phyloP scores from a whole-genome alignment of 2,113 vertebrate species.

The Uria aalge region DNA sequence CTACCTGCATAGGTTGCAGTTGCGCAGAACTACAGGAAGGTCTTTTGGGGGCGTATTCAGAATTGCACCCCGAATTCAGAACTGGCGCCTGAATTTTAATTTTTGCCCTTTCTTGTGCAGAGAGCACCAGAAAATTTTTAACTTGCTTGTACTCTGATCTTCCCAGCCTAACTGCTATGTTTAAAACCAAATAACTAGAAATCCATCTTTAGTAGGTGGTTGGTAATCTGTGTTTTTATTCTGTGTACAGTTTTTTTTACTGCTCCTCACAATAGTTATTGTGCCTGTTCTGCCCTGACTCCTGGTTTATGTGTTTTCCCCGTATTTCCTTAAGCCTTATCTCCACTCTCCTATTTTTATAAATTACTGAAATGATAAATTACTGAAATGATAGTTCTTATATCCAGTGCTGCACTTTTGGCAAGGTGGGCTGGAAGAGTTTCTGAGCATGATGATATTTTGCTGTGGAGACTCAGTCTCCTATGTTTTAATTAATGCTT shows the following conservation, averaged over 20 bases:
- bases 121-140: neutral
- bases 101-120: neutral
- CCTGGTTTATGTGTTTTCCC: neutral
- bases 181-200: neutral
- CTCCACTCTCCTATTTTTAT: neutral
- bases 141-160: neutral
- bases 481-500: neutral
- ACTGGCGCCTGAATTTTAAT: neutral
- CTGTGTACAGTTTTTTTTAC: neutral
- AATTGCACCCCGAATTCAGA: neutral
- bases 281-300: neutral
- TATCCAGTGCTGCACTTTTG: neutral
- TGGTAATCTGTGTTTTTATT: neutral
- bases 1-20: fast-evolving
- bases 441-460: neutral
- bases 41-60: too few species aligned
- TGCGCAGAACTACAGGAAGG: fast-evolving
- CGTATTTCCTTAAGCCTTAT: neutral
- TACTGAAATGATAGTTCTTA: neutral
- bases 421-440: neutral
- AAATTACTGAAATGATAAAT: neutral
- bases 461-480: neutral
- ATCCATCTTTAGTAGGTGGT: neutral
- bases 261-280: neutral
- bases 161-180: neutral